phyloP scores from a whole-genome alignment of 2,888 invertebrate genomes.

The Chloromyia formosa region DNA sequence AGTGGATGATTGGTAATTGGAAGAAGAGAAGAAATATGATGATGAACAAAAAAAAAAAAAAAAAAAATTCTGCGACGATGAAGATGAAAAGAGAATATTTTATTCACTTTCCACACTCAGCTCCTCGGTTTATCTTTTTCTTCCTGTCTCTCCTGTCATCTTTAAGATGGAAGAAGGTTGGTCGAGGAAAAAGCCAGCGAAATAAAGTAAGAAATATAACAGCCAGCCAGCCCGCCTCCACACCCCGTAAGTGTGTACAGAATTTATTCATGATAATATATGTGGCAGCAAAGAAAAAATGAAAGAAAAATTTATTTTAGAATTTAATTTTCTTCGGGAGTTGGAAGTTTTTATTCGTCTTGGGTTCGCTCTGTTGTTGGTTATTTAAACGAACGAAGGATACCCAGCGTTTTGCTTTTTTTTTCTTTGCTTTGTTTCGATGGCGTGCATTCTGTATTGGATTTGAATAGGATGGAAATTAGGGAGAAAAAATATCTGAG shows the following conservation, averaged over 20 bases:
- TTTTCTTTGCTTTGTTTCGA: neutral
- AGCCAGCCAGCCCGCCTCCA: too few relatives aligned
- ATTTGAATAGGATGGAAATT: too few relatives aligned
- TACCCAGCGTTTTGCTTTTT: neutral
- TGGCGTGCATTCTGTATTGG: too few relatives aligned
- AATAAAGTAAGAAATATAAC: too few relatives aligned
- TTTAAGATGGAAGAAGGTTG: too few relatives aligned
- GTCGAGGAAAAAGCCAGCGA: too few relatives aligned
- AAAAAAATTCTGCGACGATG: too few relatives aligned
- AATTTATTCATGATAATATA: constrained; percentile 38
- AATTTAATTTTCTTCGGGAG: constrained; percentile 30
- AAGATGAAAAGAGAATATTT: constrained; percentile 10
- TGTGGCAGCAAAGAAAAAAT: neutral
- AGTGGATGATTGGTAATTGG: constrained; percentile 50
- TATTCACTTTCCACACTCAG: neutral
- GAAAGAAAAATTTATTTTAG: constrained; percentile 23
- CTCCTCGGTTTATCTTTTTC: constrained; percentile 6
- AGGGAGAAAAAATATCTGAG: too few relatives aligned
- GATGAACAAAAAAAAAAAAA: neutral
- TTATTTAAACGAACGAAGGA: constrained; percentile 6
- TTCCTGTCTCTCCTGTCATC: too few relatives aligned
- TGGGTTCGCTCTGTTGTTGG: neutral
- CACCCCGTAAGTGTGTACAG: neutral
- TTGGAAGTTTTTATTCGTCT: neutral
- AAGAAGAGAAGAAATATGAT: constrained; percentile 40